A percentile compares a stretch with the other conserved stretches of the same genome.
phyloP scores from a whole-genome alignment of 2,888 invertebrate genomes.

The Leuctra nigra region DNA sequence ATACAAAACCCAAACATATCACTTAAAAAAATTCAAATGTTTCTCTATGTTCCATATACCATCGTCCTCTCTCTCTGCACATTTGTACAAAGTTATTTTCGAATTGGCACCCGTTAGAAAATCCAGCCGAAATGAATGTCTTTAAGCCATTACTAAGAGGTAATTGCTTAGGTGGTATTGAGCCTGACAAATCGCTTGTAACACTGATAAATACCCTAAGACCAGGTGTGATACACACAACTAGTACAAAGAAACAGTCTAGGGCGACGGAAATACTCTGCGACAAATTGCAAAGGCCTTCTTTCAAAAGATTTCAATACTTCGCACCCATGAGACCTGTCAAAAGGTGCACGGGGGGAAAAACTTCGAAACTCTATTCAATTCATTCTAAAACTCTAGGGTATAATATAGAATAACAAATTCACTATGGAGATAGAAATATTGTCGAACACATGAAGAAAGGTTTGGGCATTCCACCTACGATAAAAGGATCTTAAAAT shows the following conservation, averaged over 20 bases:
- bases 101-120: too few relatives aligned
- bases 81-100: too few relatives aligned
- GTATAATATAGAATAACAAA: background rate
- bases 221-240: background rate
- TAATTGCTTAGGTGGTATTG: too few relatives aligned
- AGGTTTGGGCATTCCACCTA: too few relatives aligned
- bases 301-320: background rate
- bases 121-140: too few relatives aligned
- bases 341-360: background rate
- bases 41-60: too few relatives aligned
- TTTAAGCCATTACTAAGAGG: too few relatives aligned
- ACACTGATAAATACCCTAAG: background rate
- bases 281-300: background rate
- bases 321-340: background rate
- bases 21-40: too few relatives aligned
- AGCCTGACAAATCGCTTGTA: slow-evolving; percentile 5
- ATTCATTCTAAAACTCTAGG: background rate
- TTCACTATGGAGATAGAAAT: background rate
- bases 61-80: too few relatives aligned
- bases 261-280: background rate
- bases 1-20: too few relatives aligned
- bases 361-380: background rate
- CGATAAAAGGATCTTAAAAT: slow-evolving; percentile 2
- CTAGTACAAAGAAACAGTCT: too few relatives aligned
- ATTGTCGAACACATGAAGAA: too few relatives aligned